Evolutionary conservation across 2,888 invertebrate species (phyloP).

Genomic region (Maniola hyperantus): DNA sequence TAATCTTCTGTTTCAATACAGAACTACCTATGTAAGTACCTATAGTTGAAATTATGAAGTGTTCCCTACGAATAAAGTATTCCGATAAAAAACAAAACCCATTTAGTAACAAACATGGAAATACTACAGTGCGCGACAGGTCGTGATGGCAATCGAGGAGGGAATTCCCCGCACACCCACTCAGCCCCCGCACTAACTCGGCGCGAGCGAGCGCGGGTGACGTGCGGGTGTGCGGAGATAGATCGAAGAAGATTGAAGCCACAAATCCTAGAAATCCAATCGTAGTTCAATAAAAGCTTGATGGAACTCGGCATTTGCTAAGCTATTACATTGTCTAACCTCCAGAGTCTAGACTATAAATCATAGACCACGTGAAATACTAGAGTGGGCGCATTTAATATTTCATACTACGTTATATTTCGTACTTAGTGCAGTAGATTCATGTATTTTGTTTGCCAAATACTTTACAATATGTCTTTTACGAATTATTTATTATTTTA

Average conservation of each 20-base stretch:
- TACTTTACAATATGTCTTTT: conserved; percentile 16
- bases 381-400: conserved; percentile 25
- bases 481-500: conserved; percentile 17
- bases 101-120: too few relatives aligned
- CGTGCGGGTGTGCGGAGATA: too few relatives aligned
- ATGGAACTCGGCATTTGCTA: conserved; percentile 51
- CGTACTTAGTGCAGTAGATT: neutral
- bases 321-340: conserved; percentile 62
- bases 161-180: too few relatives aligned
- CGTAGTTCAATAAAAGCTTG: conserved; percentile 57
- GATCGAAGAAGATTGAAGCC: neutral
- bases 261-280: conserved; percentile 51
- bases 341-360: conserved; percentile 54
- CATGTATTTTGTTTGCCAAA: conserved; percentile 18
- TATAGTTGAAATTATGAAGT: too few relatives aligned
- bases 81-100: too few relatives aligned
- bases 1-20: too few relatives aligned
- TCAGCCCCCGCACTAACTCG: too few relatives aligned
- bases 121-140: too few relatives aligned
- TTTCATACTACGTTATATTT: conserved; percentile 3
- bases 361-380: conserved; percentile 22
- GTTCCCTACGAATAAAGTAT: too few relatives aligned
- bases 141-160: too few relatives aligned
- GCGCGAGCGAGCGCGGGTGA: too few relatives aligned
- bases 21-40: too few relatives aligned